A percentile compares a stretch with the other conserved stretches of the same genome.
These are phyloP conservation scores for Agriopis aurantiaria DNA, from an alignment of 2,888 invertebrate genomes.

Conservation along the genomic window DNA sequence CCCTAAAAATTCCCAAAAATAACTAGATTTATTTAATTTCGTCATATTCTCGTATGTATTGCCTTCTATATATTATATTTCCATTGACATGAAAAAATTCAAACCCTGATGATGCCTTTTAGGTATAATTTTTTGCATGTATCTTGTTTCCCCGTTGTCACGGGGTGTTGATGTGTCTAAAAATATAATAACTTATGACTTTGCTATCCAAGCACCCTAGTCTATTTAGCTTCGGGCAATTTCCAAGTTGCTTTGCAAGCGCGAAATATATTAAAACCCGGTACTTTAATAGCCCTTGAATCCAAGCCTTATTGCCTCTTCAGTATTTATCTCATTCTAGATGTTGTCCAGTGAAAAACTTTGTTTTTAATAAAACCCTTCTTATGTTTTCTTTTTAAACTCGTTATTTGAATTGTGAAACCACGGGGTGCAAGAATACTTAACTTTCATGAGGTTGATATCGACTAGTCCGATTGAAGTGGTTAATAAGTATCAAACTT, in stretches of 20 bases:
- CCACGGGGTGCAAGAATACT: background rate
- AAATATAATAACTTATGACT: no score
- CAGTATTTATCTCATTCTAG: constrained; percentile 43
- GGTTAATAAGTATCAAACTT: background rate
- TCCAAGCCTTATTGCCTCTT: constrained; percentile 57
- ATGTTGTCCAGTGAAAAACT: constrained; percentile 38
- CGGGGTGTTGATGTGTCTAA: no score
- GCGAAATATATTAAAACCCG: constrained; percentile 27
- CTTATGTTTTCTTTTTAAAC: background rate
- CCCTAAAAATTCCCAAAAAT: no score
- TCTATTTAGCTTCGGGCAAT: no score
- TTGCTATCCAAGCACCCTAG: no score
- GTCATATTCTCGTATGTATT: no score
- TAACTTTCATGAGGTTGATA: background rate
- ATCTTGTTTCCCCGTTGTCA: no score
- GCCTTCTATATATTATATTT: background rate
- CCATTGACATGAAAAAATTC: background rate
- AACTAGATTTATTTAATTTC: background rate
- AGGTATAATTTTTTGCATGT: background rate
- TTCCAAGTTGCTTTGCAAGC: no score
- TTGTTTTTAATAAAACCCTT: constrained; percentile 21
- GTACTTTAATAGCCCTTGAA: constrained; percentile 23
- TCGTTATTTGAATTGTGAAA: background rate
- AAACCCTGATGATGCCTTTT: background rate
- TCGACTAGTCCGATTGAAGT: background rate